Conservation (phyloP, 2,888 invertebrate genomes). For the Hetaerina titia region DNA sequence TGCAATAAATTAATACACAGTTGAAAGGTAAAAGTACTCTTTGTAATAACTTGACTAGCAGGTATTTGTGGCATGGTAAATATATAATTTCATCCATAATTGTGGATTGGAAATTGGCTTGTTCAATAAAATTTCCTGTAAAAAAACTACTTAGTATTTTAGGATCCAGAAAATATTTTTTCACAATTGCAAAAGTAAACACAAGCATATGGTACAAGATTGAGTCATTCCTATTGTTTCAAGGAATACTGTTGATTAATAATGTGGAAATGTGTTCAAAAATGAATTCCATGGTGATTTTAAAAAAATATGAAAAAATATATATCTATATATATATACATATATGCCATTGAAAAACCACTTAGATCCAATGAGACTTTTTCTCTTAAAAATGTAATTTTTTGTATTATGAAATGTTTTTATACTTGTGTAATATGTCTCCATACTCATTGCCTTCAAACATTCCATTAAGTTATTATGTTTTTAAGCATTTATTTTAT, state of each 20-base stretch:
- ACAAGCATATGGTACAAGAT: slow-evolving; percentile 58
- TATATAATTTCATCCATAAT: slow-evolving; percentile 22
- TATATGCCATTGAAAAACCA: slow-evolving; percentile 43
- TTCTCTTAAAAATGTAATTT: slow-evolving; percentile 47
- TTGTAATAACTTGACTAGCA: slow-evolving; percentile 42
- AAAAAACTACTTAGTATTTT: slow-evolving; percentile 63
- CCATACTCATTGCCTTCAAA: slow-evolving; percentile 63
- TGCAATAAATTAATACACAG: slow-evolving; percentile 44
- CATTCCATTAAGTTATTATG: slow-evolving; percentile 62
- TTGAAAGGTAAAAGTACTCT: slow-evolving; percentile 19
- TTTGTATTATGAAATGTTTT: slow-evolving; percentile 57
- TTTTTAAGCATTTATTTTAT: slow-evolving; percentile 63
- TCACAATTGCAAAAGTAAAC: slow-evolving; percentile 38
- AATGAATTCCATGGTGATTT: slow-evolving; percentile 49
- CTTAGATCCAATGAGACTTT: slow-evolving; percentile 53
- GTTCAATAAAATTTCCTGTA: slow-evolving; percentile 52
- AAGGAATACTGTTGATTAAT: slow-evolving; percentile 23
- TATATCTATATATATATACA: neutral
- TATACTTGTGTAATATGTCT: slow-evolving; percentile 61
- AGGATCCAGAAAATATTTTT: slow-evolving; percentile 62
- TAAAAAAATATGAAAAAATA: slow-evolving; percentile 37
- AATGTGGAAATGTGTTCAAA: slow-evolving; percentile 59
- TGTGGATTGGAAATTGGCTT: slow-evolving; percentile 47
- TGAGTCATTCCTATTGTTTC: slow-evolving; percentile 61
- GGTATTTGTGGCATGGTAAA: slow-evolving; percentile 49